Percentiles rank a stretch among this genome's conserved stretches.
Conservation (phyloP, 2,113 vertebrate species). For the Ammodramus savannarum region DNA sequence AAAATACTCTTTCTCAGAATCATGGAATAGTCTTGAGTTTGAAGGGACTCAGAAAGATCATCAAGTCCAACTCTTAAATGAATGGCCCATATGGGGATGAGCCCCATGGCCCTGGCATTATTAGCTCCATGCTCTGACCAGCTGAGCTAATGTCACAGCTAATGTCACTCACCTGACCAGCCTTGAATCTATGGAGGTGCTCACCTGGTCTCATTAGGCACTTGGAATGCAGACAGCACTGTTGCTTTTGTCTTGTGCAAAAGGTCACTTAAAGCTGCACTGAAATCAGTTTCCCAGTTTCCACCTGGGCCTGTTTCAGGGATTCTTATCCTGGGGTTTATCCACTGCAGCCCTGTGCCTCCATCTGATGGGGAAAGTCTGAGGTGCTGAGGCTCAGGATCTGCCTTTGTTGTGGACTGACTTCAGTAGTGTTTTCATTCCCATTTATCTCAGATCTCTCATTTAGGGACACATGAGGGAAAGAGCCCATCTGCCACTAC, state of each 20-base stretch:
- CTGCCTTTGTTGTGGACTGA: accelerated
- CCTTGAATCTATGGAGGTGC: background rate
- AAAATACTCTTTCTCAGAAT: background rate
- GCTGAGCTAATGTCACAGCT: background rate
- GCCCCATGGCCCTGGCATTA: background rate
- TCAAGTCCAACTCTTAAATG: background rate
- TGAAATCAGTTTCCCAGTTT: background rate
- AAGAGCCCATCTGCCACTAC: background rate
- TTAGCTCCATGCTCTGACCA: background rate
- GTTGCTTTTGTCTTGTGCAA: background rate
- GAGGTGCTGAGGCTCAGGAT: background rate
- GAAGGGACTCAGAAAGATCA: background rate
- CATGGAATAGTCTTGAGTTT: background rate
- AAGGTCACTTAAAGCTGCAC: background rate
- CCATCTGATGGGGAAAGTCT: background rate
- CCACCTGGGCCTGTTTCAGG: background rate
- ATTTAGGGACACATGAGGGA: background rate
- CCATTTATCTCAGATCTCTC: background rate
- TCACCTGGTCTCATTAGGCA: accelerated
- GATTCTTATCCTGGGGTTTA: background rate
- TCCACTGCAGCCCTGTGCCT: background rate
- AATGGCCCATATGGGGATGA: too few relatives aligned
- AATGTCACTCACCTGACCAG: background rate
- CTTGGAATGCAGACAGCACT: background rate
- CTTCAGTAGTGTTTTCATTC: background rate